Base-by-base conservation (phyloP, 2,113 vertebrate species). In the Ursus arctos region DNA sequence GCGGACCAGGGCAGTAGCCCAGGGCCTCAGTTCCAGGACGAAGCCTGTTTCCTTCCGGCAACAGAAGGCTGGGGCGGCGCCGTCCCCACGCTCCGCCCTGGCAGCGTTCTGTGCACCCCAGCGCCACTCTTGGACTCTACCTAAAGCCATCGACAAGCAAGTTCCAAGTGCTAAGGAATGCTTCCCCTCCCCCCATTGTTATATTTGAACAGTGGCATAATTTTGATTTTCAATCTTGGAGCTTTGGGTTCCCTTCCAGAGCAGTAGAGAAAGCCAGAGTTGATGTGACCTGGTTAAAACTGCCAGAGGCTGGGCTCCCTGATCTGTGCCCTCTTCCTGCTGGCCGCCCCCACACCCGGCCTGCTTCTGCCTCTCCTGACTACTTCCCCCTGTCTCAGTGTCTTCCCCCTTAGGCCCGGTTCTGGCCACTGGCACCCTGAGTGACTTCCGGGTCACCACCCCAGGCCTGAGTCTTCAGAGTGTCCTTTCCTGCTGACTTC, bases 41-140 rank as follows among this genome's bases (percentile, higher is more conserved):
- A 47, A 7, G 6, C 47, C 22, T 1, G 1, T 26, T 33, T 72
- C 12, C 36, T 19, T 18, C 36, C 2, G 36, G 72, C 31, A 18
- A 36, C 21, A 5, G 43, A 26, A 63, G 79, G 24, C 31, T 40
- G 4, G 49, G 24, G n/a, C 43, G 43, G 2, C 18, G 7, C 10
- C 0, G 0, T 24, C 11, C 12, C 9, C 9, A 14, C n/a, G 31
- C 3, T 61, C 69, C 12, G 53, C 47, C 33, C 59, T 0, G 11
- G 4, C 26, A 1, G 1, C 6, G 47, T 28, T 9, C 61, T 47
- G 31, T 36, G 26, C 63, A 0, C 13, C 72, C 49, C 49, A 16
- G 72, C 13, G 4, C 47, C 1, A 19, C 33, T 49, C 69, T 24
- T 12, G 36, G 81, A 7, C n/a, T 21, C 84, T n/a, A 14, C 24